Conservation (phyloP, 1,140 invertebrate genomes). For the Anastatus disparis region DNA sequence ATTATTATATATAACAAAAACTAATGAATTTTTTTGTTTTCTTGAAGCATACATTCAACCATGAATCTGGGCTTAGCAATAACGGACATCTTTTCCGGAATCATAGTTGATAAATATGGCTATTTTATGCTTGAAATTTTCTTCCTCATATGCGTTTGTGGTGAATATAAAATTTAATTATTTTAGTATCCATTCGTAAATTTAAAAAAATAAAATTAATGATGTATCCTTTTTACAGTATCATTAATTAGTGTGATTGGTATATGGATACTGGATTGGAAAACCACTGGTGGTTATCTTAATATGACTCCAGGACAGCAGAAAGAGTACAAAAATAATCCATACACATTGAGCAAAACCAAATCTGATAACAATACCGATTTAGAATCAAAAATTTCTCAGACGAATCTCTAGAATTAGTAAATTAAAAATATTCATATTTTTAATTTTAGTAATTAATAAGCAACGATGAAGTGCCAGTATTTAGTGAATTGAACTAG, state of each 20-base stretch:
- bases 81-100: conserved; percentile 85
- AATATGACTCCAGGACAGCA: conserved; percentile 82
- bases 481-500: no score
- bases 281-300: conserved; percentile 74
- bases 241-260: conserved; percentile 78
- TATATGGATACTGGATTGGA: conserved; percentile 80
- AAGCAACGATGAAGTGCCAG: no score
- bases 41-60: conserved; percentile 91
- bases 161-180: conserved; percentile 69
- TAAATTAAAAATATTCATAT: no score
- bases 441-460: no score
- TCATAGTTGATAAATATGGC: conserved; percentile 88
- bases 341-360: conserved; percentile 65
- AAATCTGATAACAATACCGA: no score
- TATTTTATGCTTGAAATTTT: conserved; percentile 94
- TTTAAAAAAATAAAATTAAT: conserved; percentile 22
- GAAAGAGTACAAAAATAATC: conserved; percentile 63
- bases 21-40: conserved; percentile 50
- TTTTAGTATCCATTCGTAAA: conserved; percentile 17
- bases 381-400: no score
- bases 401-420: no score
- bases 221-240: conserved; percentile 67
- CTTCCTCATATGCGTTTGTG: conserved; percentile 87
- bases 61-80: conserved; percentile 95
- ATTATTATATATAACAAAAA: no score